Evolutionary conservation across 2,888 invertebrate genomes (phyloP), one percentile per base, ranked within the genome.

Genomic region (Elmis aenea): DNA sequence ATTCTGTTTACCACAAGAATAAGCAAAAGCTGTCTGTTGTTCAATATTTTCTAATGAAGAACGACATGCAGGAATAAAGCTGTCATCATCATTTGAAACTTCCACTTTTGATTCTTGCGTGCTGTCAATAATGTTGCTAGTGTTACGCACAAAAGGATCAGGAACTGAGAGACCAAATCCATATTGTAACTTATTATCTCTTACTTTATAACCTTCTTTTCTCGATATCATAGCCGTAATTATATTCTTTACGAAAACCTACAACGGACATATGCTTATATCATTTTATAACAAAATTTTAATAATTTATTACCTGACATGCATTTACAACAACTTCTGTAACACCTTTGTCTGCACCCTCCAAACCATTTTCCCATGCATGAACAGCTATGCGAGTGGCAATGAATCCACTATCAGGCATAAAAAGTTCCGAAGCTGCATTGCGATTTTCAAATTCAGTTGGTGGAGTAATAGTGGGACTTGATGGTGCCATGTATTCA

Each of bases 331-430:
- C 75, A n/a, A 88, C 72, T 43, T 86, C 85, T 0, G 89, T 85
- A 3, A 89, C 87, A 45, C 76, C 79, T 55, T 89, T 87, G 43
- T 90, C 86, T 2, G 86, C 86, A 4, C 88, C 87, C 49, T 89
- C 83, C 23, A 94, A 73, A 1, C 89, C 91, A 28, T 81, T 77
- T 57, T 93, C 91, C 92, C 92, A 93, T 3, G 91, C 90, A 3
- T 85, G 83, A 5, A 93, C 74, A 66, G 90, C 78, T 52, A 93
- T 79, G 39, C 91, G 73, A 0, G 90, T 88, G 43, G 86, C 75
- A 3, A 93, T 81, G 56, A 92, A 80, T 0, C 85, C 83, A 45
- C 81, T 77, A 62, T 92, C 92, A 0, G 93, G 93, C 41, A 93
- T 67, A 55, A 87, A 83, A 37, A 87, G 68, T 64, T 91, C 90